These are phyloP conservation scores for Danio rerio DNA, from an alignment of 2,113 vertebrate genomes.

Conservation along the genomic window GRCz12tu NC_133195.1:26022501-26023000, in stretches of 20 bases:
- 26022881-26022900: slow-evolving; percentile 21
- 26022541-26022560: slow-evolving; percentile 27
- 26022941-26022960: slow-evolving; percentile 98
- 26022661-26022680: slow-evolving; percentile 69
- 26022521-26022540: slow-evolving; percentile 65
- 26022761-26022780: slow-evolving; percentile 69
- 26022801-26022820: slow-evolving; percentile 48
- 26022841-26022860: slow-evolving; percentile 33
- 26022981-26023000: slow-evolving; percentile 97
- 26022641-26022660: slow-evolving; percentile 60
- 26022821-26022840: slow-evolving; percentile 10
- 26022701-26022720: slow-evolving; percentile 52
- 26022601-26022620: slow-evolving; percentile 74
- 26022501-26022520: slow-evolving; percentile 86
- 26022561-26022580: slow-evolving; percentile 55
- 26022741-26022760: slow-evolving; percentile 67
- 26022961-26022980: slow-evolving; percentile 99
- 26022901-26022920: slow-evolving; percentile 76
- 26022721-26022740: slow-evolving; percentile 71
- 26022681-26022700: slow-evolving; percentile 40
- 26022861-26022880: neutral
- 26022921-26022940: slow-evolving; percentile 88
- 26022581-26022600: slow-evolving; percentile 78
- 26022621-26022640: slow-evolving; percentile 58
- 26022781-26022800: slow-evolving; percentile 70